Evolutionary conservation across 2,888 invertebrate genomes (phyloP).

Genomic region (Galerucella pusilla): DNA sequence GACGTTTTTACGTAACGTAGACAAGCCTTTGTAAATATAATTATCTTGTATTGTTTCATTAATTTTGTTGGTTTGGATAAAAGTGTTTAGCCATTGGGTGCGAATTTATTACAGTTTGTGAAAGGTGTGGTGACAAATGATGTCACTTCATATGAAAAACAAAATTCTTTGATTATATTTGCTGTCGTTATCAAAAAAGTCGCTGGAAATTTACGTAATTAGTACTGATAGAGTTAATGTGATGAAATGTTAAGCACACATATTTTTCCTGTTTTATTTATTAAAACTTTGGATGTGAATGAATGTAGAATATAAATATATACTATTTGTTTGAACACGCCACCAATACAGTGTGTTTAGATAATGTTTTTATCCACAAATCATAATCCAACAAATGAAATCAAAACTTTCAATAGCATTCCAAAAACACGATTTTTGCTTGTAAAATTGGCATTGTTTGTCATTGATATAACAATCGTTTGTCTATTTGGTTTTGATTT

Average conservation of each 20-base stretch:
- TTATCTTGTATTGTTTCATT: neutral
- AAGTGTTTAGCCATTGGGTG: neutral
- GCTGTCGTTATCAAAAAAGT: neutral
- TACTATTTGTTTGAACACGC: no score
- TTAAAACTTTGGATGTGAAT: neutral
- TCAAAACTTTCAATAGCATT: no score
- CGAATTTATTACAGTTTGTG: conserved; percentile 10
- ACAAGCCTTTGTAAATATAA: neutral
- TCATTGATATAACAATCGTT: no score
- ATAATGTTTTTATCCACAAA: no score
- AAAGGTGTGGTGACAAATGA: neutral
- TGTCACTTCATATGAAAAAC: neutral
- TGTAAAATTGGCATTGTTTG: no score
- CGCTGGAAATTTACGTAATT: neutral
- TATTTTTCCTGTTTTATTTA: neutral
- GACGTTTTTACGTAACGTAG: conserved; percentile 26
- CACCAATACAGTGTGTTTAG: no score
- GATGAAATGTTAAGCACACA: neutral
- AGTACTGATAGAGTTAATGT: neutral
- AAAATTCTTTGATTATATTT: neutral
- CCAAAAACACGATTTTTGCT: no score
- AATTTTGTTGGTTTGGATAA: conserved; percentile 3
- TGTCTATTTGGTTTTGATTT: no score
- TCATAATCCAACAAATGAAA: no score
- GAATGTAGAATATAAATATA: no score